These are phyloP conservation scores for Megaceryle alcyon DNA, from an alignment of 2,797 vertebrate genomes.

Conservation along the genomic window DNA sequence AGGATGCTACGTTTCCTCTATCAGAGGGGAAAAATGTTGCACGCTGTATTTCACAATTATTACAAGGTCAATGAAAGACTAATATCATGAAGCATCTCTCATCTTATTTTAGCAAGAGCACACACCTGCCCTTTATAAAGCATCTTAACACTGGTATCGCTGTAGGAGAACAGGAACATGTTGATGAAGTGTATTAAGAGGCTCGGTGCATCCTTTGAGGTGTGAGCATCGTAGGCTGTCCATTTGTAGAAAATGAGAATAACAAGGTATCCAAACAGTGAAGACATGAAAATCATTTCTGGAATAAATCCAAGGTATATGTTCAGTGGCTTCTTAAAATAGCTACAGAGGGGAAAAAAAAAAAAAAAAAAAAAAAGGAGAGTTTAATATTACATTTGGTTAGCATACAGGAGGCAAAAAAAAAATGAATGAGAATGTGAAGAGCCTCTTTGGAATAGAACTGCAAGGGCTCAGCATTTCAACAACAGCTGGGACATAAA, in stretches of 20 bases:
- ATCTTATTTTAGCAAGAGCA: background rate
- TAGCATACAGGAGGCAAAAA: background rate
- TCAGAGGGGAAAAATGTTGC: background rate
- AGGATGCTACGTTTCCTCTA: background rate
- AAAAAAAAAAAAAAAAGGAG: background rate
- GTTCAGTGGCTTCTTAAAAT: conserved; percentile 94
- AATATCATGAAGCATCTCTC: background rate
- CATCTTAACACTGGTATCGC: conserved; percentile 80
- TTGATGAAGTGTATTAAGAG: conserved; percentile 98
- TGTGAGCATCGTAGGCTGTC: conserved; percentile 85
- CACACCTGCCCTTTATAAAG: conserved; percentile 94
- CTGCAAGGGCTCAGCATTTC: background rate
- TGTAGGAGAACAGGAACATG: conserved; percentile 97
- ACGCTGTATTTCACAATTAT: background rate
- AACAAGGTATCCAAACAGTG: conserved; percentile 93
- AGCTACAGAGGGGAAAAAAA: conserved; percentile 77
- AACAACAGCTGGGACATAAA: background rate
- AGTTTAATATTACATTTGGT: background rate
- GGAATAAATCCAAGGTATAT: conserved; percentile 97
- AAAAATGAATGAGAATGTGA: background rate
- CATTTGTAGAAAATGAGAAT: conserved; percentile 96
- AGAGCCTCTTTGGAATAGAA: background rate
- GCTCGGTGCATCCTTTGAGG: conserved; percentile 89
- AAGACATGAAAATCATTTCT: conserved; percentile 93
- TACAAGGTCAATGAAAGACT: background rate